Conservation (phyloP, 2,888 invertebrate genomes). For the Coecobrya sp. region DNA sequence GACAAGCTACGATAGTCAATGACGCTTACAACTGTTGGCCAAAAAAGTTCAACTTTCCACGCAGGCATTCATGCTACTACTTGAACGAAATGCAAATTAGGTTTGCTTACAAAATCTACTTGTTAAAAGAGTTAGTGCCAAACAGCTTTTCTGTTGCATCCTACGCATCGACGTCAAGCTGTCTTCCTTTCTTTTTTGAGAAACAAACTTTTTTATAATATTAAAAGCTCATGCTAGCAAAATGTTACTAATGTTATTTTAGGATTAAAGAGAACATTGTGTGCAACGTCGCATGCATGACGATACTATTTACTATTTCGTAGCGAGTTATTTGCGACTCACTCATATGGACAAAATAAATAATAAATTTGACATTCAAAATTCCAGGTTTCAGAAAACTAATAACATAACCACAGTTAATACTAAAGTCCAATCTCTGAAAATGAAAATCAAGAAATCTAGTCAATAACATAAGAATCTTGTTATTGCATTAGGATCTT, state of each 20-base stretch:
- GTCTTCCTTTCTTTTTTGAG: conserved; percentile 57
- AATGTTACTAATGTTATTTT: background rate
- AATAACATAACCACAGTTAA: too few relatives aligned
- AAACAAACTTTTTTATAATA: conserved; percentile 47
- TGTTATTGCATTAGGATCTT: too few relatives aligned
- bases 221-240: background rate
- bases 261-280: background rate
- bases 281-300: background rate
- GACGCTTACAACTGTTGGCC: background rate
- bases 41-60: background rate
- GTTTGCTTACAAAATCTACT: background rate
- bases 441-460: too few relatives aligned
- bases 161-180: conserved; percentile 77
- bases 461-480: too few relatives aligned
- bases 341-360: too few relatives aligned
- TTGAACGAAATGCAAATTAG: background rate
- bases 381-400: too few relatives aligned
- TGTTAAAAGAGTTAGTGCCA: conserved; percentile 37
- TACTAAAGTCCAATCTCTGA: too few relatives aligned
- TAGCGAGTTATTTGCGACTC: too few relatives aligned
- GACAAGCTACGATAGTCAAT: background rate
- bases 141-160: conserved; percentile 41
- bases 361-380: too few relatives aligned
- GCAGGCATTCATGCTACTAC: background rate
- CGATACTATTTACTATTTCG: too few relatives aligned